Percentiles rank a stretch among this genome's conserved stretches.
These are phyloP conservation scores for Mimas tiliae DNA, from an alignment of 2,888 invertebrate genomes.

Conservation along the genomic window DNA sequence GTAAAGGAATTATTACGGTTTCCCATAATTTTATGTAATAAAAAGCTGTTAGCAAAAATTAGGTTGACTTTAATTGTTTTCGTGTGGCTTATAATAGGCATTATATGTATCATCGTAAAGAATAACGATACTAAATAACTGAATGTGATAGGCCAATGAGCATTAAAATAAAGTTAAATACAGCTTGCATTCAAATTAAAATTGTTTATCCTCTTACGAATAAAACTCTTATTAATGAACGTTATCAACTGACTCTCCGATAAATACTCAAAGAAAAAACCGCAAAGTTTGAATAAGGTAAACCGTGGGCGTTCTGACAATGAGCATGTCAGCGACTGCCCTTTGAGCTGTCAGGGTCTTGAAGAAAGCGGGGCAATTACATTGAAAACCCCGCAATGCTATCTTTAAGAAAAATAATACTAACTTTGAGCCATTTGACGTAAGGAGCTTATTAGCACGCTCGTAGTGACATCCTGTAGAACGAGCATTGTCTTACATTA, in stretches of 20 bases:
- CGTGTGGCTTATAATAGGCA: not conserved
- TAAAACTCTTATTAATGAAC: constrained; percentile 43
- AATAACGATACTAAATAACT: constrained; percentile 1
- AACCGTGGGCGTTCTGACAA: constrained; percentile 81
- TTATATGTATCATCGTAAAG: not conserved
- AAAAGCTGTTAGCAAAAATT: constrained; percentile 53
- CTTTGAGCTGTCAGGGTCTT: constrained; percentile 82
- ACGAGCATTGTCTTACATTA: constrained; percentile 48
- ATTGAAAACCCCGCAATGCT: constrained; percentile 80
- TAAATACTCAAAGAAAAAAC: constrained; percentile 71
- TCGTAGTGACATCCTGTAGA: constrained; percentile 54
- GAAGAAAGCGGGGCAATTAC: constrained; percentile 84
- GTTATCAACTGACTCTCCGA: constrained; percentile 53
- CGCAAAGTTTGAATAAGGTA: constrained; percentile 79
- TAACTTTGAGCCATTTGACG: constrained; percentile 70
- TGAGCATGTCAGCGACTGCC: constrained; percentile 77
- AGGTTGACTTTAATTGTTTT: constrained; percentile 17
- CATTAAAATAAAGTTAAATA: constrained; percentile 22
- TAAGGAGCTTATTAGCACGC: constrained; percentile 81
- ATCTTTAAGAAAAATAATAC: constrained; percentile 80
- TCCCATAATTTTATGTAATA: constrained; percentile 67
- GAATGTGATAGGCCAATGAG: not conserved
- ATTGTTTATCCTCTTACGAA: constrained; percentile 3
- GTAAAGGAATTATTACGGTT: constrained; percentile 71
- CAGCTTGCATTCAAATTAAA: constrained; percentile 3